Evolutionary conservation across 2,113 vertebrate genomes (phyloP).

Genomic region (Pao palembangensis): DNA sequence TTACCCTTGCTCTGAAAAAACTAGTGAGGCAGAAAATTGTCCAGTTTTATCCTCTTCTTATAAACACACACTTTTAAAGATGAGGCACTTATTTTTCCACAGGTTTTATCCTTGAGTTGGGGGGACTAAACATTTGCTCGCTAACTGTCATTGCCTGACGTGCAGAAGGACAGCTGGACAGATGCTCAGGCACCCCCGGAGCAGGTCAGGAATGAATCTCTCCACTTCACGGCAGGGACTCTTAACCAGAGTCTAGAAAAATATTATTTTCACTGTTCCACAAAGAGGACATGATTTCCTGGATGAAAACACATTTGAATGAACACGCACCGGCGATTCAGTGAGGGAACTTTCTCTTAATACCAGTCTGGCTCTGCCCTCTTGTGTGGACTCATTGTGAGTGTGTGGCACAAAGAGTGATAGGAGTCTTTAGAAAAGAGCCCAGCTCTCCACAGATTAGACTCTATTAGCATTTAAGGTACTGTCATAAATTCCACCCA

Average conservation of each 20-base stretch:
- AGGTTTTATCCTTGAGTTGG: slow-evolving; percentile 64
- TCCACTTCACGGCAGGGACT: slow-evolving; percentile 50
- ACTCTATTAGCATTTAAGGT: slow-evolving; percentile 80
- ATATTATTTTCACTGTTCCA: slow-evolving; percentile 58
- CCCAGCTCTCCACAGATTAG: slow-evolving; percentile 71
- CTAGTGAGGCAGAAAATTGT: slow-evolving; percentile 83
- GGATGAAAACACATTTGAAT: slow-evolving; percentile 67
- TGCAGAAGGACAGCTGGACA: slow-evolving; percentile 24
- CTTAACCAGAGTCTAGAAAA: slow-evolving; percentile 21
- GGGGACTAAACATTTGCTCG: slow-evolving; percentile 61
- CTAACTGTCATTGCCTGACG: slow-evolving; percentile 49
- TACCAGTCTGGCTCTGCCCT: slow-evolving; percentile 46
- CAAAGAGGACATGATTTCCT: slow-evolving; percentile 68
- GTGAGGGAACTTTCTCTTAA: slow-evolving; percentile 62
- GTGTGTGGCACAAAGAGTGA: slow-evolving; percentile 69
- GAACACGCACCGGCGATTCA: slow-evolving; percentile 65
- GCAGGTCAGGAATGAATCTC: slow-evolving; percentile 56
- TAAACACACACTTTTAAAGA: slow-evolving; percentile 68
- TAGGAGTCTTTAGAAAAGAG: slow-evolving; percentile 74
- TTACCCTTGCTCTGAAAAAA: slow-evolving; percentile 78
- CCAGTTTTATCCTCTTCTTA: slow-evolving; percentile 74
- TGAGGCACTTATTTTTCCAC: slow-evolving; percentile 63
- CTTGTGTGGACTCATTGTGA: slow-evolving; percentile 67
- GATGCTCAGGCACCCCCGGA: slow-evolving; percentile 40
- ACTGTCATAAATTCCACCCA: slow-evolving; percentile 76